Evolutionary conservation across 2,888 invertebrate species (phyloP), one percentile per base, ranked within the genome.

Genomic region (Sphaerophoria taeniata): DNA sequence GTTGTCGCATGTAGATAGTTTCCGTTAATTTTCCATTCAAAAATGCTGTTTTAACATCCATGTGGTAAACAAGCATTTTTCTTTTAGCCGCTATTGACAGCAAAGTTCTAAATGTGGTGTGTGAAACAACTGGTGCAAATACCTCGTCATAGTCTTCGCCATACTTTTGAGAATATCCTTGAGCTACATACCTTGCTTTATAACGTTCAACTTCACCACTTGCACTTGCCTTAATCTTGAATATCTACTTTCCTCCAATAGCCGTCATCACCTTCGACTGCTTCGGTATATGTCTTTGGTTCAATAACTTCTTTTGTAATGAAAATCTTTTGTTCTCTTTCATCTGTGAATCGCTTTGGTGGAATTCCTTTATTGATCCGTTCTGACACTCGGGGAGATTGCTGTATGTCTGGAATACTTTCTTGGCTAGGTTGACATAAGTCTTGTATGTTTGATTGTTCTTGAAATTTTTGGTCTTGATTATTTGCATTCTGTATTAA

Each of bases 281-380:
- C 24, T 24, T 24, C 24, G 1, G 24, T 24, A 24, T 24, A 24
- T 24, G 24, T 24, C 24, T 24, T 24, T 24, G 24, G 24, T 24
- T 24, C 24, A 24, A 24, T 24, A 24, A 24, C 1, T 24, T 24
- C 24, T 24, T 24, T 2, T 24, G 24, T 24, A 24, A 2, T 2
- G 2, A 36, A 61, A 47, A 12, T 14, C 73, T 51, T 4, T 45
- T 9, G 12, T 12, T 49, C 73, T 47, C 58, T 58, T 43, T 67
- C 47, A 9, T 67, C 65, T 9, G 47, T 65, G 2, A 75, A 65
- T 1, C 67, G 67, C 16, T 36, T 58, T 12, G 56, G 58, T 36
- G 53, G 58, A 12, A 55, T 12, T 16, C 67, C 58, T 34, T 75
- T 67, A 47, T 75, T 75, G 12, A 12, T 1, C 6, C 67, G 55